A percentile compares a stretch with the other conserved stretches of the same genome.
phyloP scores from a whole-genome alignment of 1,140 invertebrate species.

The Drosophila teissieri region DNA sequence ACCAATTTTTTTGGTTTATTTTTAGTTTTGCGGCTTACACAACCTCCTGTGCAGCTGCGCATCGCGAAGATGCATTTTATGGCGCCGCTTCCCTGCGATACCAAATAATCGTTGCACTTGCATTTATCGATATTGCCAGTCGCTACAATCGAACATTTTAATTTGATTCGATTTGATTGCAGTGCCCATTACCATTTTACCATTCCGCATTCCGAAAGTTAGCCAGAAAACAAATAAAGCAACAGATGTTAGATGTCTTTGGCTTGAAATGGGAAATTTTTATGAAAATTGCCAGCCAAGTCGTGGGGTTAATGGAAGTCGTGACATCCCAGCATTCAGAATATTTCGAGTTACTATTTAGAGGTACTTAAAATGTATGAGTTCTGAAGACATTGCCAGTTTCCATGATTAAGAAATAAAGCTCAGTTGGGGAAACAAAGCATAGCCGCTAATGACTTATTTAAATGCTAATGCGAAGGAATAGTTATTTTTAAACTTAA shows the following conservation, averaged over 20 bases:
- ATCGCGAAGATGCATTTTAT: conserved; percentile 14
- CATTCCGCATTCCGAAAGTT: conserved; percentile 27
- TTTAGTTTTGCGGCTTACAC: conserved; percentile 31
- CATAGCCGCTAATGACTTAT: no score
- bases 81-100: conserved; percentile 4
- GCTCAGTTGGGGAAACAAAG: no score
- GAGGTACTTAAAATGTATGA: not conserved
- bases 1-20: not conserved
- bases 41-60: conserved; percentile 43
- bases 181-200: not conserved
- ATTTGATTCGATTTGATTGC: conserved; percentile 14
- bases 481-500: no score
- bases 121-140: conserved; percentile 7
- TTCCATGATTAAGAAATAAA: no score
- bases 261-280: not conserved
- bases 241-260: not conserved
- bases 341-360: not conserved
- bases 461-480: no score
- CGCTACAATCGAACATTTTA: conserved; percentile 14
- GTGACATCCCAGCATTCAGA: not conserved
- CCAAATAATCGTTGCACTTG: conserved; percentile 5
- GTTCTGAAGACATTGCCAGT: not conserved
- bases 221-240: conserved; percentile 3
- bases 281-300: conserved; percentile 1
- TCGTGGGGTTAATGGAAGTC: conserved; percentile 16